These are phyloP conservation scores for Pseudomyrmex gracilis DNA, from an alignment of 1,140 invertebrate species.

Conservation along the genomic window DNA sequence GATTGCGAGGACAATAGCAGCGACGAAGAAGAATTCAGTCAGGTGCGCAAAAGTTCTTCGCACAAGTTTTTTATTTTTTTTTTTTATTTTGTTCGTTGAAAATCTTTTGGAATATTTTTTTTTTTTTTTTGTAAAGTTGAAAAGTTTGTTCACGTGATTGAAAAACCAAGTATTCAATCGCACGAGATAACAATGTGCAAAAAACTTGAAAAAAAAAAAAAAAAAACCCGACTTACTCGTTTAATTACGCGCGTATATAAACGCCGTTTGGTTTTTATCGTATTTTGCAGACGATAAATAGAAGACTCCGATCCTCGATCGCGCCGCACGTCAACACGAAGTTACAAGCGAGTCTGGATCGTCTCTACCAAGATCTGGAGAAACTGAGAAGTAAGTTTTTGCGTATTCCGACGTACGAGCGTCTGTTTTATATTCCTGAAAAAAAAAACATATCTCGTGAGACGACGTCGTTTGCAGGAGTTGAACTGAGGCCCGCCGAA, in stretches of 20 bases:
- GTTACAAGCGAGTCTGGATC: slow-evolving; percentile 85
- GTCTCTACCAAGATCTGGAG: slow-evolving; percentile 87
- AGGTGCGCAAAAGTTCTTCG: slow-evolving; percentile 69
- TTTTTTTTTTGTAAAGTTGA: too few species aligned
- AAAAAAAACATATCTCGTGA: neutral
- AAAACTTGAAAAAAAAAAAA: too few species aligned
- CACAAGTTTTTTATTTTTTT: neutral
- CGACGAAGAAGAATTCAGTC: slow-evolving; percentile 84
- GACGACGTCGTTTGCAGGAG: slow-evolving; percentile 70
- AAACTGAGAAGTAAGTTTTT: slow-evolving; percentile 86
- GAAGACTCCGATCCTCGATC: slow-evolving; percentile 76
- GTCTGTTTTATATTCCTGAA: neutral
- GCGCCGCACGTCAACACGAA: slow-evolving; percentile 82
- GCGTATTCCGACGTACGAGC: too few species aligned
- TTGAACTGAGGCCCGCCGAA: slow-evolving; percentile 82
- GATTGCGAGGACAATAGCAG: slow-evolving; percentile 86
- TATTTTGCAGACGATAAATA: slow-evolving; percentile 79
- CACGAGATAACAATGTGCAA: too few species aligned
- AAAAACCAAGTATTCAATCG: too few species aligned
- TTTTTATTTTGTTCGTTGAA: neutral
- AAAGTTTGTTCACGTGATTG: too few species aligned
- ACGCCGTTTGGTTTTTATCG: neutral
- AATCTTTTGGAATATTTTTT: neutral
- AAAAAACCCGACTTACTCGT: too few species aligned
- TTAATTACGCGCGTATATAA: too few species aligned